phyloP scores from a whole-genome alignment of 2,888 invertebrate genomes.

The Bombylius major region DNA sequence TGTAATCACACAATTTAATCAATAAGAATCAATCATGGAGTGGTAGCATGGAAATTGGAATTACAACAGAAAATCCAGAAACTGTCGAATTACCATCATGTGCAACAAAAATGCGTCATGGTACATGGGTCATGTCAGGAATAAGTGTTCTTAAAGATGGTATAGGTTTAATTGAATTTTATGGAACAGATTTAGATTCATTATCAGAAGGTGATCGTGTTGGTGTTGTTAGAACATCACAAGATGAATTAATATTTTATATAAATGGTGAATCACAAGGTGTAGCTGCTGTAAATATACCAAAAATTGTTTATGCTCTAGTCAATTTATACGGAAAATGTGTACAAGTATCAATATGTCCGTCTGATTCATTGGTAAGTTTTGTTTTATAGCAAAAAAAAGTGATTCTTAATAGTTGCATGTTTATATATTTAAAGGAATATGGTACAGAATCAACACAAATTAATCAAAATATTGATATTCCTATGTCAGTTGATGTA shows the following conservation, averaged over 20 bases:
- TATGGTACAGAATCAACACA: slow-evolving; percentile 18
- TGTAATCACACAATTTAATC: too few species aligned
- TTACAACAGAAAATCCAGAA: slow-evolving; percentile 56
- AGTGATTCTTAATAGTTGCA: too few species aligned
- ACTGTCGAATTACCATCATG: slow-evolving; percentile 57
- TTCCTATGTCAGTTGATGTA: slow-evolving; percentile 27
- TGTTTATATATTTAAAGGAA: slow-evolving; percentile 14
- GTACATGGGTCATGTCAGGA: slow-evolving; percentile 88
- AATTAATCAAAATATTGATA: slow-evolving; percentile 31
- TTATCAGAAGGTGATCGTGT: slow-evolving; percentile 71
- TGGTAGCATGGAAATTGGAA: slow-evolving; percentile 63
- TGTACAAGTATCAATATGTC: slow-evolving; percentile 53
- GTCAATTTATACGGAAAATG: slow-evolving; percentile 76
- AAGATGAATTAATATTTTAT: slow-evolving; percentile 74
- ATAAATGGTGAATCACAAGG: slow-evolving; percentile 84
- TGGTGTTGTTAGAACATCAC: slow-evolving; percentile 70
- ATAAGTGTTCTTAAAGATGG: slow-evolving; percentile 78
- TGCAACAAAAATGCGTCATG: slow-evolving; percentile 64
- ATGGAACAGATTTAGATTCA: slow-evolving; percentile 73
- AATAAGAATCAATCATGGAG: slow-evolving; percentile 65
- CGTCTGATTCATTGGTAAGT: slow-evolving; percentile 19
- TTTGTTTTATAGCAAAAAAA: background rate
- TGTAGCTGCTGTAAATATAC: slow-evolving; percentile 64
- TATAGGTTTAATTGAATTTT: slow-evolving; percentile 63
- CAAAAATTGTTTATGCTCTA: slow-evolving; percentile 59